Evolutionary conservation across 2,797 vertebrate species (phyloP), one percentile per base, ranked within the genome.

Genomic region (Rachycentron canadum): DNA sequence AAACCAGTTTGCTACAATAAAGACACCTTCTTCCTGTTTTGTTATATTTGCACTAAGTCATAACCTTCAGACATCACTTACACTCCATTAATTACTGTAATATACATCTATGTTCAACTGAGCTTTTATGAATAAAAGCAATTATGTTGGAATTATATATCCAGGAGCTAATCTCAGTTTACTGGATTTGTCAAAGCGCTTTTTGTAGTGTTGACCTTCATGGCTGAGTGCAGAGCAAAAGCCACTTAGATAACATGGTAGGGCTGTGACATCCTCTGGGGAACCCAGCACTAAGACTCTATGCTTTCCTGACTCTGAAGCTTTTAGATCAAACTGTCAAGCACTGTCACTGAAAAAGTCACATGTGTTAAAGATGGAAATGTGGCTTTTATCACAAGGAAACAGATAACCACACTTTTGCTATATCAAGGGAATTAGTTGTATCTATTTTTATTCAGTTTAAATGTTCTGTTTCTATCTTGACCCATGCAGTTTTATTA

Each of bases 181-280:
- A 5, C 40, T 50, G 49, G 40, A 55, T 57, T 57, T 60, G 55
- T 45, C 38, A 86, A 73, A 72, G 56, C 61, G 61, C 77, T 77
- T 73, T 79, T 76, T 60, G 59, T 17, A 40, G 80, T 34, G 2
- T 36, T 72, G 86, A 88, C 88, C 87, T 88, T 90, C 81, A 83
- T 25, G 43, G 80, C 57, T 78, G 80, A 73, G 66, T 58, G 85
- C 45, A 30, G 62, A 77, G 76, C 75, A 63, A 45, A 69, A 71
- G 74, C 69, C 76, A 75, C 71, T 85, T 61, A 78, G 81, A 85
- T 77, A 88, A 86, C 65, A 4, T 8, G 47, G 65, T 53, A 63
- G 49, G 69, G 68, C 80, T 81, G 74, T 73, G 73, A 72, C 55
- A n/a, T 81, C 72, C 77, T 82, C 69, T 10, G 36, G 76, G 68